Base-by-base conservation (phyloP, 2,113 vertebrate genomes). In the Cygnus buccinator region DNA sequence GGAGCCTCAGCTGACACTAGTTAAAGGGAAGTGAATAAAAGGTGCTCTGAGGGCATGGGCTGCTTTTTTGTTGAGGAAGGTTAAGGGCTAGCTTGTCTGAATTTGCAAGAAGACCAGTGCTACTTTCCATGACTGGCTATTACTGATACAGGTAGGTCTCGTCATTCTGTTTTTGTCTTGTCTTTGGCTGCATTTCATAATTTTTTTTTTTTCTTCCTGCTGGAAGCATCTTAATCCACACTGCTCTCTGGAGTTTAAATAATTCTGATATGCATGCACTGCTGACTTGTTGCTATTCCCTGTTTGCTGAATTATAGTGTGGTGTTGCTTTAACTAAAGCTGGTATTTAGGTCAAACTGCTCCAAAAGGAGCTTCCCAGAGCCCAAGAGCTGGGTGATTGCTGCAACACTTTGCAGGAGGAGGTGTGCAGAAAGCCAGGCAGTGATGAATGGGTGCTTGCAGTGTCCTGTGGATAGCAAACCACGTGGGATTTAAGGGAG, bases 11-110 rank as follows among this genome's bases (percentile, higher is more conserved):
- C 48, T 87, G 81, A 50, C 3, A 3, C 20, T 10, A 18, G 7
- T 50, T 9, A 52, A 3, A 9, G 35, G 21, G 16, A 17, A 57
- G 37, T 26, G 28, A 93, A 87, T 79, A 91, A 74, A 85, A 83
- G 15, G 44, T 73, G 17, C 58, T 21, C 11, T 1, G 4, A 50
- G 44, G 0, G 1, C 3, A 0, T 0, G 0, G 1, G 0, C 0
- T 2, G 1, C 2, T 39, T 1, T 68, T 0, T 0, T 10, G 4
- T 2, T 4, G 21, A 44, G 66, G n/a, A 67, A 6, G 7, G 0
- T 43, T 3, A 2, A 19, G 28, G 29, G 9, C 6, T 1, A 3
- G 3, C 0, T 5, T 43, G 2, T 3, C 7, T 54, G 39, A 10
- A 4, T n/a, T 52, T 84, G 41, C 7, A 20, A 15, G 79, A 80